Percentiles rank a stretch among this genome's conserved stretches.
These are phyloP conservation scores for Rhopalosiphum padi DNA, from an alignment of 1,140 invertebrate genomes.

Conservation along the genomic window DNA sequence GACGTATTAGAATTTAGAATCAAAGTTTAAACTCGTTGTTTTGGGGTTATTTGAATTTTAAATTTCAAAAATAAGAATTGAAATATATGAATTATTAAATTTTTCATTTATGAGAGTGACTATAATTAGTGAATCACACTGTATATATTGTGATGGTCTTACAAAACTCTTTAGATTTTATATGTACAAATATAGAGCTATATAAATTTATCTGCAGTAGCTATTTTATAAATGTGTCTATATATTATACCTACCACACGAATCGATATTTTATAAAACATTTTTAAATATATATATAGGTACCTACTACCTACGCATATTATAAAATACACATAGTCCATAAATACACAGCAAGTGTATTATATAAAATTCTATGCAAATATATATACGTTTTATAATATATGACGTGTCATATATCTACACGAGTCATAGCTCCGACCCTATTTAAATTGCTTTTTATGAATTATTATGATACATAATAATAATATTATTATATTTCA, in stretches of 20 bases:
- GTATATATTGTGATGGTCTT: background rate
- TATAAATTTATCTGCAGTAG: background rate
- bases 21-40: no score
- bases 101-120: no score
- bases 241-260: background rate
- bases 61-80: no score
- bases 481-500: background rate
- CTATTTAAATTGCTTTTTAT: conserved; percentile 25
- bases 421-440: background rate
- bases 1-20: no score
- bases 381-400: background rate
- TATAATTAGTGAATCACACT: no score
- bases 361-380: background rate
- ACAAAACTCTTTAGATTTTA: background rate
- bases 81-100: no score
- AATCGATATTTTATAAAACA: background rate
- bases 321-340: no score
- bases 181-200: background rate
- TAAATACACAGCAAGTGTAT: background rate
- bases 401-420: background rate
- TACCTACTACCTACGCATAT: background rate
- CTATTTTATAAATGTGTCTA: background rate
- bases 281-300: background rate
- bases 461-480: background rate
- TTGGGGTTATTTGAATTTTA: no score